Base-by-base conservation (phyloP, 2,888 invertebrate species). In the Drosophila colorata region DNA sequence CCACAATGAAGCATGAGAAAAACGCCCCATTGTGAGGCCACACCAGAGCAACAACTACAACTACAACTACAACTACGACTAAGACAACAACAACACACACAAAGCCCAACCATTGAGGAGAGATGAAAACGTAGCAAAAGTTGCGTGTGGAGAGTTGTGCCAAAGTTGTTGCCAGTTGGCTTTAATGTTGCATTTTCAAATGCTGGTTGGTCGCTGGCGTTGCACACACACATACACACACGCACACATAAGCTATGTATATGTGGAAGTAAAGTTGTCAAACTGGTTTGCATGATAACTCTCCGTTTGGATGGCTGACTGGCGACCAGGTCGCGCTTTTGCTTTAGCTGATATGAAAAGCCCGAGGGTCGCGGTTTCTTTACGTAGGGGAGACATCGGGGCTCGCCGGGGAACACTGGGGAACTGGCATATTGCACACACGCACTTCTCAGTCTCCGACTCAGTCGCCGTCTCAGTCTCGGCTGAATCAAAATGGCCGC, bases 131-230 rank as follows among this genome's bases (percentile, higher is more conserved):
- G 48, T 46, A 35, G 56, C 68, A 52, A 66, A 38, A 53, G 74
- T 78, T 85, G 82, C 86, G 86, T 83, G 83, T 72, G 78, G 67
- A 76, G 79, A 72, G 68, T 72, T 77, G 74, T 79, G 82, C 76
- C 77, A 84, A 77, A 85, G 80, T 71, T 75, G 85, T 74, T 77
- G 66, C 71, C 77, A 65, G 82, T 85, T 85, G 80, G 80, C 85
- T 85, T 83, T 74, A 71, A 85, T 86, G 83, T 86, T 84, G 83
- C 83, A 84, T 86, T 84, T 83, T 84, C 83, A 84, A 84, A 84
- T 84, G 83, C 83, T 84, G 83, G 83, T 84, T 84, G 83, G 83
- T 82, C 48, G 85, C 53, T 65, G 74, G 53, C 68, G 72, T 65
- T 63, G 72, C 77, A 79, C 69, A 76, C 71, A 64, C 72, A 69